These are phyloP conservation scores for Cepphus grylle DNA, from an alignment of 2,113 vertebrate species.

Conservation along the genomic window DNA sequence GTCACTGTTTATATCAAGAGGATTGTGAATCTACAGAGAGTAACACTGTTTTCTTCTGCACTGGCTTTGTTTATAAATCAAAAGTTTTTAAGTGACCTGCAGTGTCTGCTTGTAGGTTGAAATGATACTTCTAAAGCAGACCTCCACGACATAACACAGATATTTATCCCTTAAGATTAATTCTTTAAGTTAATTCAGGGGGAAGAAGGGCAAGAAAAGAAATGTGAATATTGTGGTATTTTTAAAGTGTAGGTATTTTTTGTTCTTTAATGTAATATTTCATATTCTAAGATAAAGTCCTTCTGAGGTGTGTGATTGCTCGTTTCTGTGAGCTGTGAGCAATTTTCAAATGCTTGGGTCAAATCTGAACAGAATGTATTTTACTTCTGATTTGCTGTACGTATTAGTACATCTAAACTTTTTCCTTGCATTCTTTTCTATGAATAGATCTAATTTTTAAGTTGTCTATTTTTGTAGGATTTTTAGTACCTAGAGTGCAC, in stretches of 20 bases:
- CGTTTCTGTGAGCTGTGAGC: not conserved
- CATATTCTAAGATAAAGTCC: not conserved
- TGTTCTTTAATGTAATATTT: not conserved
- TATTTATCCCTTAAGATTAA: slow-evolving; percentile 35
- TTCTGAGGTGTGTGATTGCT: not conserved
- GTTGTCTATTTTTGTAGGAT: not conserved
- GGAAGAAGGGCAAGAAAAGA: not conserved
- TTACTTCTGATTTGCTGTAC: not conserved
- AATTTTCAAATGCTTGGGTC: not conserved
- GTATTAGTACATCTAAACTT: not conserved
- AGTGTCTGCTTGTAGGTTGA: slow-evolving; percentile 58
- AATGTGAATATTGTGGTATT: not conserved
- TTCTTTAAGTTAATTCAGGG: not conserved
- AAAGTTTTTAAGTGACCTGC: slow-evolving; percentile 75
- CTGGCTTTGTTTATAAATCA: slow-evolving; percentile 79
- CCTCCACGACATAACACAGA: slow-evolving; percentile 1
- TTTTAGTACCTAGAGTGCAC: not conserved
- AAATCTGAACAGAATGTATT: not conserved
- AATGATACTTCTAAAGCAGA: slow-evolving; percentile 52
- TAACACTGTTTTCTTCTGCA: slow-evolving; percentile 72
- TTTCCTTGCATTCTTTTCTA: not conserved
- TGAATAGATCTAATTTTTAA: not conserved
- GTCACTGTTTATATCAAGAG: slow-evolving; percentile 83
- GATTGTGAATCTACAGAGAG: slow-evolving; percentile 76
- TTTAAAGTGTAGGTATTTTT: not conserved